Percentiles rank a stretch among this genome's conserved stretches.
phyloP scores from a whole-genome alignment of 92 coral and sea anemone species.

The Bergia sp. region DNA sequence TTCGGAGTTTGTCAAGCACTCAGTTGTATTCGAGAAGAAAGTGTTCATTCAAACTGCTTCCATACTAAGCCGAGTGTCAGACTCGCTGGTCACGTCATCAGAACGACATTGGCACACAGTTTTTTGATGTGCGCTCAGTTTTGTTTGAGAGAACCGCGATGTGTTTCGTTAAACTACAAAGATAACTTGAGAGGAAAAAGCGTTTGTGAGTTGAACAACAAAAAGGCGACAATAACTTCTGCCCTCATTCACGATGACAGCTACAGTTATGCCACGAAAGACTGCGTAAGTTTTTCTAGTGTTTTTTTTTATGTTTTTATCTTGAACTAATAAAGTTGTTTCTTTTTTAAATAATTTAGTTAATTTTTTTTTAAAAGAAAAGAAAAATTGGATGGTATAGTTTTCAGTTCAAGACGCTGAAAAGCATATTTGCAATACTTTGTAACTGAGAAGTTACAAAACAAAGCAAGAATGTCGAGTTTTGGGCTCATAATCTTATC shows the following conservation, averaged over 20 bases:
- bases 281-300: background rate
- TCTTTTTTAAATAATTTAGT: too few species aligned
- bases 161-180: background rate
- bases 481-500: too few species aligned
- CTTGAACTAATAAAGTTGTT: too few species aligned
- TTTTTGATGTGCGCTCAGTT: background rate
- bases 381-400: too few species aligned
- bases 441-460: too few species aligned
- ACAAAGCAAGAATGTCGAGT: too few species aligned
- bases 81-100: slow-evolving; percentile 2
- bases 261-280: background rate
- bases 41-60: background rate
- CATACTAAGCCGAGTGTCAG: background rate
- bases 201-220: slow-evolving; percentile 4
- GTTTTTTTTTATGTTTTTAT: too few species aligned
- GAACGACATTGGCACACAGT: background rate
- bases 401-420: too few species aligned
- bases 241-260: background rate
- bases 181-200: background rate
- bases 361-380: too few species aligned
- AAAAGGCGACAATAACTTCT: background rate
- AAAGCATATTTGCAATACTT: too few species aligned
- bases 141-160: background rate
- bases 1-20: background rate
- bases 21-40: slow-evolving; percentile 8